These are phyloP conservation scores for Atherinomorus stipes DNA, from an alignment of 2,113 vertebrate species.

Conservation along the genomic window DNA sequence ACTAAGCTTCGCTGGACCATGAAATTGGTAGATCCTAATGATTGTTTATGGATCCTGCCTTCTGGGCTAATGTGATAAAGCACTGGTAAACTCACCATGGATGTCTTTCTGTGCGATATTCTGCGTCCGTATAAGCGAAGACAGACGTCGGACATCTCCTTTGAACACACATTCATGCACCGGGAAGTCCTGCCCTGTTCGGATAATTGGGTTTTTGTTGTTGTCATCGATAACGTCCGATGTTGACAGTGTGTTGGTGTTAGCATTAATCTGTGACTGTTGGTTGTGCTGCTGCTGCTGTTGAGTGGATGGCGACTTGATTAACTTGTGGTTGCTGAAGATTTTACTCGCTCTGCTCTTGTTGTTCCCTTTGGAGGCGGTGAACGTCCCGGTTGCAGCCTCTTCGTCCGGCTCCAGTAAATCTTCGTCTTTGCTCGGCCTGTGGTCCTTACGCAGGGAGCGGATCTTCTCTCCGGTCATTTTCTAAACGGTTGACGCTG, in stretches of 20 bases:
- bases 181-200: conserved; percentile 85
- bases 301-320: conserved; percentile 78
- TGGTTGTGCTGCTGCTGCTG: conserved; percentile 78
- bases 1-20: conserved; percentile 33
- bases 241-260: conserved; percentile 71
- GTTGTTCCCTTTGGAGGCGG: conserved; percentile 76
- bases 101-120: conserved; percentile 96
- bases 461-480: conserved; percentile 98
- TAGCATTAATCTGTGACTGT: conserved; percentile 80
- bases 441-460: conserved; percentile 91
- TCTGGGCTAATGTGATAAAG: not conserved
- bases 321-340: conserved; percentile 88
- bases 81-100: conserved; percentile 86
- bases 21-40: not conserved
- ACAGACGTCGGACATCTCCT: conserved; percentile 93
- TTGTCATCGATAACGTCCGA: conserved; percentile 80
- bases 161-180: conserved; percentile 98
- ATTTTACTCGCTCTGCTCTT: conserved; percentile 85
- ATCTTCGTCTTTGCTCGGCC: conserved; percentile 91
- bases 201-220: conserved; percentile 82
- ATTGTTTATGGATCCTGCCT: not conserved
- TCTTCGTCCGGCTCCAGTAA: conserved; percentile 92
- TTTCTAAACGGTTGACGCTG: conserved; percentile 62
- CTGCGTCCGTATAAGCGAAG: conserved; percentile 95
- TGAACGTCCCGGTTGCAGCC: conserved; percentile 88